phyloP scores from a whole-genome alignment of 2,113 vertebrate species.

The Macrotus californicus region DNA sequence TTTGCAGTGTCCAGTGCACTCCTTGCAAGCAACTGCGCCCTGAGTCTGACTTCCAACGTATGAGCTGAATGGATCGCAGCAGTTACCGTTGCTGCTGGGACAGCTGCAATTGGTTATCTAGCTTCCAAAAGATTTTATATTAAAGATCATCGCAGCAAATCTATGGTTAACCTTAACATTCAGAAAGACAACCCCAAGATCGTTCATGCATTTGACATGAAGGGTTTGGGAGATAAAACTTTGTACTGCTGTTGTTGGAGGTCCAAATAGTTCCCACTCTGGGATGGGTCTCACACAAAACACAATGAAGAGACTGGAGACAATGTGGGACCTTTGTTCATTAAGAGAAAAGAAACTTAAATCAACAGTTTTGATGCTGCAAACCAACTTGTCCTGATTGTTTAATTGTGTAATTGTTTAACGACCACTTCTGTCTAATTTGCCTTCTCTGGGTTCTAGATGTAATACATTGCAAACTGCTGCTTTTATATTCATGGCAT shows the following conservation, averaged over 20 bases:
- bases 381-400: conserved; percentile 59
- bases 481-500: conserved; percentile 70
- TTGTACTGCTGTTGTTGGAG: conserved; percentile 93
- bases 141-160: conserved; percentile 81
- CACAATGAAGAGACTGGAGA: conserved; percentile 92
- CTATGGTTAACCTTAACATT: conserved; percentile 86
- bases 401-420: conserved; percentile 69
- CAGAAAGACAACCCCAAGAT: conserved; percentile 93
- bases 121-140: conserved; percentile 82
- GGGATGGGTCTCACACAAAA: conserved; percentile 89
- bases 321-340: conserved; percentile 91
- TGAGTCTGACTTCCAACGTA: conserved; percentile 65
- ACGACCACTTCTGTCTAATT: conserved; percentile 59
- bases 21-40: conserved; percentile 56
- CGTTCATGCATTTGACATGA: conserved; percentile 90
- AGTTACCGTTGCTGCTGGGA: conserved; percentile 83
- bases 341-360: conserved; percentile 89
- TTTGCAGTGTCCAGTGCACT: conserved; percentile 9
- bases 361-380: conserved; percentile 46
- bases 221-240: conserved; percentile 90
- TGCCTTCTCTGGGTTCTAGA: conserved; percentile 66
- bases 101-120: conserved; percentile 83
- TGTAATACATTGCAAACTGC: conserved; percentile 66
- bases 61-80: conserved; percentile 81
- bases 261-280: conserved; percentile 91